These are phyloP conservation scores for Psephotus haematonotus DNA, from an alignment of 2,113 vertebrate genomes.

Conservation along the genomic window DNA sequence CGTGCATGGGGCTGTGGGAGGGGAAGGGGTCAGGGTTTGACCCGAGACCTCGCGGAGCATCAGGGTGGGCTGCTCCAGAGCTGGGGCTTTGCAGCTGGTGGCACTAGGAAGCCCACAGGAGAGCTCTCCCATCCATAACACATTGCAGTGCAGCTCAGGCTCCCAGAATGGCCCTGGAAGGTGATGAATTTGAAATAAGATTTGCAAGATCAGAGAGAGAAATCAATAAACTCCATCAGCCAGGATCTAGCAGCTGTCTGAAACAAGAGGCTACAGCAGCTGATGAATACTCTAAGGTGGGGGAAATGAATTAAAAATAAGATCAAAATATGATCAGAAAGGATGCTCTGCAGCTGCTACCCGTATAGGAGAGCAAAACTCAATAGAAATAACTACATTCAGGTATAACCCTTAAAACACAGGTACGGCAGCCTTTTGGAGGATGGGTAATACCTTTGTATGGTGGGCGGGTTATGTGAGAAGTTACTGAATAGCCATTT, in stretches of 20 bases:
- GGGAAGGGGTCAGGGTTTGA: neutral
- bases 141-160: neutral
- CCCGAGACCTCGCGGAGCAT: neutral
- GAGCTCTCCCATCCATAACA: fast-evolving
- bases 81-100: neutral
- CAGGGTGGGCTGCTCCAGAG: neutral
- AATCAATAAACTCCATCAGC: conserved; percentile 51
- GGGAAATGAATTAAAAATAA: conserved; percentile 35
- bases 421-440: neutral
- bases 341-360: neutral
- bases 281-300: conserved; percentile 25
- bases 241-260: conserved; percentile 6
- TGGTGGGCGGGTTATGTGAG: neutral
- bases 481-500: neutral
- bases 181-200: neutral
- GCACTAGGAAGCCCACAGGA: neutral
- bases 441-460: neutral
- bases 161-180: neutral
- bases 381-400: neutral
- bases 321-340: conserved; percentile 22
- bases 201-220: conserved; percentile 9
- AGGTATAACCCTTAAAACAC: neutral
- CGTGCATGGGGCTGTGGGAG: fast-evolving
- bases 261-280: conserved; percentile 11
- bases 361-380: neutral